Evolutionary conservation across 2,113 vertebrate species (phyloP), one percentile per base, ranked within the genome.

Genomic region (Actinemys pallida): DNA sequence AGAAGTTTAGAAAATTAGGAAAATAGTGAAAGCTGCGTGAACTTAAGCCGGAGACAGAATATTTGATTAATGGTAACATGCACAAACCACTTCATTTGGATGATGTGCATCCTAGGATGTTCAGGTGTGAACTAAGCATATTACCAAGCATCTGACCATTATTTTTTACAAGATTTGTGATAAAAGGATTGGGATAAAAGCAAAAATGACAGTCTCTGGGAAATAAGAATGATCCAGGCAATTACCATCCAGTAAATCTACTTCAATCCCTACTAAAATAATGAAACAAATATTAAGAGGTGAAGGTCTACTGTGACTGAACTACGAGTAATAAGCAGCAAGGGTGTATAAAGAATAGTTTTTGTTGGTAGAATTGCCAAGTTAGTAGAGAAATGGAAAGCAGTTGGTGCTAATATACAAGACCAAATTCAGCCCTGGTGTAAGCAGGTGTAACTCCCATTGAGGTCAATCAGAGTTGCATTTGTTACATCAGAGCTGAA

Each of bases 101-200:
- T 3, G 1, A 1, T 42, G 4, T n/a, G n/a, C 5, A 59, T 85
- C 59, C 35, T 27, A 49, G 1, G 5, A 2, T 72, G 84, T 78
- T n/a, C 2, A 16, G 12, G 6, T 50, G 8, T 76, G 39, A 84
- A 5, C 17, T 62, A 87, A 24, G 47, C 24, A 45, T 45, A 12
- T 76, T 56, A 10, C 3, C 59, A 76, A 22, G 75, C 1, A 29
- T 56, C n/a, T 81, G 50, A 17, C 0, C 0, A 39, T 75, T 0
- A 35, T 56, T 47, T n/a, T 72, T 27, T 88, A 54, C 57, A 79
- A 87, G 45, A 12, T 54, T 25, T 24, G 45, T 14, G 39, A 50
- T 29, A 86, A 31, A 62, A 90, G 11, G 11, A 75, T 59, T 72
- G 16, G 72, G n/a, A n/a, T 1, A 8, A 42, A 49, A 65, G 72